Evolutionary conservation across 2,113 vertebrate genomes (phyloP).

Genomic region (Chloropsis hardwickii): DNA sequence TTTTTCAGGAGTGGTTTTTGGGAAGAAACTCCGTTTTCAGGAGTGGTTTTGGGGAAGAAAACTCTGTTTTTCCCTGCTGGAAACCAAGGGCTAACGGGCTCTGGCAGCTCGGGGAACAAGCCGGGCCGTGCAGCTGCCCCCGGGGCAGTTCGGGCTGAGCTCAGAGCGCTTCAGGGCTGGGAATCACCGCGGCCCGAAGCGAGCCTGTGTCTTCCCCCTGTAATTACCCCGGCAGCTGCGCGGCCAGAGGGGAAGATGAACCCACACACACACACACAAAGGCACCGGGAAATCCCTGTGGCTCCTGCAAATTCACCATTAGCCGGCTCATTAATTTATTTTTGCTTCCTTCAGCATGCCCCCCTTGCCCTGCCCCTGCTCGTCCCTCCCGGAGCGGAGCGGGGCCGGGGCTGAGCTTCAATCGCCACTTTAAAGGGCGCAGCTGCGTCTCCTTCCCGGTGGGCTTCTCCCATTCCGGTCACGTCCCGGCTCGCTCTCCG

Average conservation of each 20-base stretch:
- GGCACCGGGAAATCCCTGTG: not conserved
- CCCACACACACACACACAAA: fast-evolving
- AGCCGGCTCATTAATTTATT: not conserved
- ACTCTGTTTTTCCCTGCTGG: not conserved
- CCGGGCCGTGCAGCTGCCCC: not conserved
- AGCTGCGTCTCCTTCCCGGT: conserved; percentile 1
- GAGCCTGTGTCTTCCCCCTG: not conserved
- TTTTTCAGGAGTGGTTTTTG: too few species aligned
- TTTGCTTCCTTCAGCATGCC: not conserved
- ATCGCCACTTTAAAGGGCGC: not conserved
- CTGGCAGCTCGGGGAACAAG: not conserved
- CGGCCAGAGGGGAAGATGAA: not conserved
- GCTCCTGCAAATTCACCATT: not conserved
- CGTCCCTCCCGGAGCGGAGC: not conserved
- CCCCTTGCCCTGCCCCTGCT: not conserved
- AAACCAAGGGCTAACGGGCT: fast-evolving
- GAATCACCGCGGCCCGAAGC: not conserved
- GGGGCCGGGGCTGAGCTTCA: not conserved
- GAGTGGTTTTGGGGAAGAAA: too few species aligned
- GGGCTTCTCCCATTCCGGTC: conserved; percentile 49
- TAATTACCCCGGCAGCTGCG: not conserved
- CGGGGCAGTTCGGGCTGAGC: not conserved
- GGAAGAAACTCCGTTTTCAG: too few species aligned
- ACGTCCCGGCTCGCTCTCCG: conserved; percentile 17
- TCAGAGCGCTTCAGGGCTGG: not conserved